phyloP scores from a whole-genome alignment of 2,797 vertebrate genomes.

The Phalanger gymnotis region DNA sequence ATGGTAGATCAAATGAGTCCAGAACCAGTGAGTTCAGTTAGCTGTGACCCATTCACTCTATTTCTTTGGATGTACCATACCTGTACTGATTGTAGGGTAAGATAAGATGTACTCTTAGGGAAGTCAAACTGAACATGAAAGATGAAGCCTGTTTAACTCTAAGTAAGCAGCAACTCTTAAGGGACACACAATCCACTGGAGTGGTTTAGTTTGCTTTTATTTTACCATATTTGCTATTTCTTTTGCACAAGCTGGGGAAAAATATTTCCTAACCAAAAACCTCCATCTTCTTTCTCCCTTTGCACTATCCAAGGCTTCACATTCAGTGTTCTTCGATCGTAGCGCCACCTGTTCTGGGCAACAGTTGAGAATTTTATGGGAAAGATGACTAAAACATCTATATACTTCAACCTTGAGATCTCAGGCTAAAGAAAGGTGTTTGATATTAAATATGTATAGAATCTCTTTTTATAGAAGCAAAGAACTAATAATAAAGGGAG shows the following conservation, averaged over 20 bases:
- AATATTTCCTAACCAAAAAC: neutral
- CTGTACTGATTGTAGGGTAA: neutral
- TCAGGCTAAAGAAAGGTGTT: neutral
- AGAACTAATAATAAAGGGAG: neutral
- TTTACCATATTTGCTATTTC: neutral
- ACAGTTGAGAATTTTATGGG: neutral
- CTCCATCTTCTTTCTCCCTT: neutral
- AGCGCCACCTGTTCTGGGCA: neutral
- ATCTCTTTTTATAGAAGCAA: neutral
- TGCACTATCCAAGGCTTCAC: neutral
- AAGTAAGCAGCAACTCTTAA: neutral
- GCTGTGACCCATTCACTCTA: neutral
- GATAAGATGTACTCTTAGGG: neutral
- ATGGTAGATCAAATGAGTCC: neutral
- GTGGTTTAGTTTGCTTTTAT: neutral
- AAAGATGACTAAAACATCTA: neutral
- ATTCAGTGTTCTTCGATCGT: neutral
- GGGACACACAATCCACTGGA: neutral
- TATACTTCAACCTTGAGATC: neutral
- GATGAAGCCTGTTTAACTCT: neutral
- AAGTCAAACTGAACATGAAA: neutral
- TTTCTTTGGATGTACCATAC: neutral
- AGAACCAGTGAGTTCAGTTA: neutral
- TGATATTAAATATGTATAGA: neutral
- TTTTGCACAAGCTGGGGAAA: slow-evolving; percentile 27